A percentile compares a stretch with the other conserved stretches of the same genome.
Evolutionary conservation across 2,797 vertebrate species (phyloP).

Genomic region (Prunella strophiata): DNA sequence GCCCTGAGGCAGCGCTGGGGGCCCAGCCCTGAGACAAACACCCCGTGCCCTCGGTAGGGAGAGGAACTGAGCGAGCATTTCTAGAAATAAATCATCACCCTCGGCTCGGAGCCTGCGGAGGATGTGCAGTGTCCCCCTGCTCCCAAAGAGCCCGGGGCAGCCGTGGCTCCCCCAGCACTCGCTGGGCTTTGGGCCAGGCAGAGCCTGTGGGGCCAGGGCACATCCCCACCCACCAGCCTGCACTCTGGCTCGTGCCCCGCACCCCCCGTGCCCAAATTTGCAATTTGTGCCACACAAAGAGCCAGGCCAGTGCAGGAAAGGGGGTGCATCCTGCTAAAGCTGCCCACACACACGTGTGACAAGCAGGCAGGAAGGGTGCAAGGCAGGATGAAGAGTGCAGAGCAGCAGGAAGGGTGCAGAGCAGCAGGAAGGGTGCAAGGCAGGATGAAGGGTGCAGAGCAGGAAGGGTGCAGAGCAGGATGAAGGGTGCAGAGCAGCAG

Average conservation of each 20-base stretch:
- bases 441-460: too few relatives aligned
- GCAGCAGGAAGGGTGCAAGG: too few relatives aligned
- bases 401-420: too few relatives aligned
- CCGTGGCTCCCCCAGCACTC: rapidly evolving
- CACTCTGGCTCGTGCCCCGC: rapidly evolving
- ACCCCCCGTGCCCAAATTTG: neutral
- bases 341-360: neutral
- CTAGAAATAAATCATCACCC: neutral
- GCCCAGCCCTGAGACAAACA: neutral
- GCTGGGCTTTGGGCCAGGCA: neutral
- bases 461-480: too few relatives aligned
- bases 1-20: rapidly evolving
- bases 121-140: rapidly evolving
- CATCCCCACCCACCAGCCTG: neutral
- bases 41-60: neutral
- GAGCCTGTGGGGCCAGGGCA: neutral
- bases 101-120: neutral
- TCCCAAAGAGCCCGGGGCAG: neutral
- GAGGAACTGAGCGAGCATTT: neutral
- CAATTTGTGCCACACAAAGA: neutral
- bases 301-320: neutral
- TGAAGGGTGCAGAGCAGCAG: too few relatives aligned
- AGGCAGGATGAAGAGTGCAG: neutral
- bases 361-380: neutral
- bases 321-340: neutral